Conservation (phyloP, 1,140 invertebrate genomes). For the Microplitis demolitor region DNA sequence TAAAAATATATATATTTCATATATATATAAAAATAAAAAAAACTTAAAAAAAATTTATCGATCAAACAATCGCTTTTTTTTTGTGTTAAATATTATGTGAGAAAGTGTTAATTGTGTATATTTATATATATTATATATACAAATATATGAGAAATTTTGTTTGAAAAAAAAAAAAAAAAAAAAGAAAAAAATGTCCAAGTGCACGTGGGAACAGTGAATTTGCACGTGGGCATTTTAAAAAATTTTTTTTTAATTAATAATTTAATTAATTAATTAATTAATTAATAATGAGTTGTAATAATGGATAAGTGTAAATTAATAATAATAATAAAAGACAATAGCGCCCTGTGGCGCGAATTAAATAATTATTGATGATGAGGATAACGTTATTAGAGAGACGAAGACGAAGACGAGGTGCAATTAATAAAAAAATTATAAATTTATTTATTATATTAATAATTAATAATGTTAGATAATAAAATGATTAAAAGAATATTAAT, state of each 20-base stretch:
- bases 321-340: neutral
- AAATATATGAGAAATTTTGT: no score
- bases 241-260: no score
- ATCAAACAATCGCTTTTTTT: neutral
- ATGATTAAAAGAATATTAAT: constrained; percentile 50
- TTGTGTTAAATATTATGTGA: neutral
- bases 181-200: no score
- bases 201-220: no score
- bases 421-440: neutral
- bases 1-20: no score
- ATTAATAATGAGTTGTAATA: no score
- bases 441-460: no score
- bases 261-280: no score
- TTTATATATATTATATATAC: no score
- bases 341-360: neutral
- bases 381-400: neutral
- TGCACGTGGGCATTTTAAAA: no score
- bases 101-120: neutral
- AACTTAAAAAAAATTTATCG: neutral
- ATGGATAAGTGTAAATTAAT: neutral
- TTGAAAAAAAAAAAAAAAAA: no score
- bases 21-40: no score
- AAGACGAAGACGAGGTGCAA: neutral
- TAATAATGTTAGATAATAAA: constrained; percentile 32
- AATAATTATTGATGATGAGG: neutral